Conservation (phyloP, 1,140 invertebrate species). For the Pseudachorutes palmiensis region DNA sequence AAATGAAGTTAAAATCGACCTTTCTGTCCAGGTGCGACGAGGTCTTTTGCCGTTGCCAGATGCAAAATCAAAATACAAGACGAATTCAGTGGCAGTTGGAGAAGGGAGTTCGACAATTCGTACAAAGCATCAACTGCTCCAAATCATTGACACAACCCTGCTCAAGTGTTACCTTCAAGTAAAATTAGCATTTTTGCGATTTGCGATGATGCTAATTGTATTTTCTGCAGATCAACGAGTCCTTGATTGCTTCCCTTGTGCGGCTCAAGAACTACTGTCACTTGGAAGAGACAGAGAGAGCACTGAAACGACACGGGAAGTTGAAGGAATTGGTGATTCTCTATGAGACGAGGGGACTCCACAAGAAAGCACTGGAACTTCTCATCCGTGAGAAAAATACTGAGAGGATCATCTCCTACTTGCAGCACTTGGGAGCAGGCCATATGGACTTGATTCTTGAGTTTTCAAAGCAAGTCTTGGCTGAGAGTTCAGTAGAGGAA, state of each 20-base stretch:
- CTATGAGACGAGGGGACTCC: conserved; percentile 79
- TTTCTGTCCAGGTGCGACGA: conserved; percentile 34
- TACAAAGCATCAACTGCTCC: conserved; percentile 59
- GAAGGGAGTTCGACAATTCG: conserved; percentile 46
- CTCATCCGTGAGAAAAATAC: conserved; percentile 70
- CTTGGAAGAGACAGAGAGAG: conserved; percentile 84
- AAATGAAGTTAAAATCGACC: conserved; percentile 30
- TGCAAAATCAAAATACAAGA: conserved; percentile 38
- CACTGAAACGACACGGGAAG: conserved; percentile 76
- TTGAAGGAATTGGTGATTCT: conserved; percentile 89
- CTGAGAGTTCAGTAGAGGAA: conserved; percentile 68
- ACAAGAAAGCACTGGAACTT: conserved; percentile 82
- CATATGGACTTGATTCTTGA: conserved; percentile 87
- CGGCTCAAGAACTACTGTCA: conserved; percentile 87
- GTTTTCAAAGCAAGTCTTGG: conserved; percentile 87
- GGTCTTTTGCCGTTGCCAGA: conserved; percentile 38
- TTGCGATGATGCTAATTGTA: conserved; percentile 11
- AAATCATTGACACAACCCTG: conserved; percentile 92
- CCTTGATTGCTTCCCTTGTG: conserved; percentile 78
- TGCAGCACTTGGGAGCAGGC: conserved; percentile 78
- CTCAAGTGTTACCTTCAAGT: conserved; percentile 93
- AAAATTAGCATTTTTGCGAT: conserved; percentile 25
- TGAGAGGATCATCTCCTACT: conserved; percentile 77
- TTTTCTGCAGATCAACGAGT: conserved; percentile 75
- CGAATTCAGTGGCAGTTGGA: conserved; percentile 40